Base-by-base conservation (phyloP, 2,888 invertebrate genomes). In the Lepidochitona cinerea region DNA sequence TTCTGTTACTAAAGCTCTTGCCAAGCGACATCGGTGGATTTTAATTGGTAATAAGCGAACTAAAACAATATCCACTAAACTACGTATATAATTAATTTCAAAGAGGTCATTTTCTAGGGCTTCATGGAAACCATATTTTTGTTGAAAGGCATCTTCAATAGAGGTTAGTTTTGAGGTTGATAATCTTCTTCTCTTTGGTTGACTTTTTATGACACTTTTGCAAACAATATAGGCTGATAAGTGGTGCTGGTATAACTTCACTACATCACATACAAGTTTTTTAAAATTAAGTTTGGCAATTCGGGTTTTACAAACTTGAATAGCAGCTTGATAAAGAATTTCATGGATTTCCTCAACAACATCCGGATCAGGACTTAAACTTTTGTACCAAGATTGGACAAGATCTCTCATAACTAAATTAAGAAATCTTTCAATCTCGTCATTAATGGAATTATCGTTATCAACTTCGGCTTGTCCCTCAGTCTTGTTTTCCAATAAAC, bases 361-460 rank as follows among this genome's bases (percentile, higher is more conserved):
- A 52, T 79, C 75, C 33, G 78, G 65, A 67, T 82, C 78, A 36
- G 78, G 75, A 37, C 82, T 83, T 70, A 85, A 80, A 29, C 76
- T 69, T 53, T 80, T 53, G 72, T 84, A 84, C 87, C 87, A 86
- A 7, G 84, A 79, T n/a, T 79, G 72, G 1, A 87, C 77, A 76
- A 85, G 86, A 75, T 86, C 86, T 75, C 80, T 65, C 37, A 79
- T 68, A 35, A 81, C 66, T 23, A 74, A 68, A 59, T 74, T 68
- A 36, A 71, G 65, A 36, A 74, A 65, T 41, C 54, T 71, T 41
- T 49, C 33, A 14, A 74, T 36, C 64, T 74, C 76, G 9, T 59
- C 68, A 29, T 68, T 66, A 41, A 74, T 26, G 64, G 59, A 23
- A 32, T 59, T 59, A 29, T 18, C 29, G 23, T 23, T 4, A 2